Conservation (phyloP, 2,113 vertebrate species). For the Myodes glareolus region DNA sequence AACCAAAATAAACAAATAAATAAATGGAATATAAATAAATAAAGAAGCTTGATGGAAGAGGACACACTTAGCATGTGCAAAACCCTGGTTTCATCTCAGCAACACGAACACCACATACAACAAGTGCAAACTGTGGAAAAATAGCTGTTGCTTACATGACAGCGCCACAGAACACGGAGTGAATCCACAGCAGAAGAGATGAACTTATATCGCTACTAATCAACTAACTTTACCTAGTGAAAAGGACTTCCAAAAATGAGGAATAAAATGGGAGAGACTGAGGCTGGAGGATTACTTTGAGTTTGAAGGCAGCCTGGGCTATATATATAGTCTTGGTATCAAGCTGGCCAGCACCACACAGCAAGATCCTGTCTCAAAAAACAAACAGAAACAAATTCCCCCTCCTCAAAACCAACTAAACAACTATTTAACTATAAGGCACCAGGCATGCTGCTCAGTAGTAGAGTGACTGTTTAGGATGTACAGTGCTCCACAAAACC, state of each 20-base stretch:
- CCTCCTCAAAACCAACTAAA: neutral
- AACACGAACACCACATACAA: neutral
- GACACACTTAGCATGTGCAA: no score
- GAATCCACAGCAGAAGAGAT: neutral
- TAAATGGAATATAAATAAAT: no score
- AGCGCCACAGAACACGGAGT: neutral
- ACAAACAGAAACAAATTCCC: neutral
- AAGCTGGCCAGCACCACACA: neutral
- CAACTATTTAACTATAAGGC: neutral
- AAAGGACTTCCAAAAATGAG: neutral
- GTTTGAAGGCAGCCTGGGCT: neutral
- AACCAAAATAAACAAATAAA: no score
- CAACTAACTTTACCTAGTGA: neutral
- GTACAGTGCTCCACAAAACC: neutral
- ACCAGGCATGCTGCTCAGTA: neutral
- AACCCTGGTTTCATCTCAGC: neutral
- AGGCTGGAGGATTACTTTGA: neutral
- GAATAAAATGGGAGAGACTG: neutral
- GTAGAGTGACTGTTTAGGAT: neutral
- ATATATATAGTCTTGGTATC: neutral
- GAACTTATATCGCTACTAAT: neutral
- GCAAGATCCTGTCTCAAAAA: neutral
- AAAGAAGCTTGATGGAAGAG: no score
- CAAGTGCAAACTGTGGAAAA: neutral
- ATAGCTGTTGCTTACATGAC: neutral